These are phyloP conservation scores for Cepphus grylle DNA, from an alignment of 2,113 vertebrate species.

Conservation along the genomic window DNA sequence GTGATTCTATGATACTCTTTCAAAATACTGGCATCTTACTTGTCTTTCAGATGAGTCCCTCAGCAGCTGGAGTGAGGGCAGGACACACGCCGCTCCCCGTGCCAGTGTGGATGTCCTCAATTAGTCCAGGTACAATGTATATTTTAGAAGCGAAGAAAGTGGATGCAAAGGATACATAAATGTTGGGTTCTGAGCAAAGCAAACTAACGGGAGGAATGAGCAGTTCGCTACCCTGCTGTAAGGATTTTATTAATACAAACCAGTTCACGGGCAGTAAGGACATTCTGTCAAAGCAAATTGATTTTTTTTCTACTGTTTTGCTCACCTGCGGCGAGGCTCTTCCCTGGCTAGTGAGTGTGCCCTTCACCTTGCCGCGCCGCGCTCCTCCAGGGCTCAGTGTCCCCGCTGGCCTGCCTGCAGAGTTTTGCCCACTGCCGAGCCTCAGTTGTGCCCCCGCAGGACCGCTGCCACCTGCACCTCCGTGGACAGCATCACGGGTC, in stretches of 20 bases:
- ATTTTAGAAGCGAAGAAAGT: background rate
- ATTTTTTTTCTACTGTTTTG: background rate
- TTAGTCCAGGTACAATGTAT: background rate
- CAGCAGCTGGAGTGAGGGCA: background rate
- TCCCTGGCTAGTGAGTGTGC: accelerated
- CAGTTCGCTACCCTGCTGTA: background rate
- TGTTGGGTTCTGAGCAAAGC: background rate
- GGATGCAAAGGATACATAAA: background rate
- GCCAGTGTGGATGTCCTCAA: background rate
- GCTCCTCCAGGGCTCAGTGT: accelerated
- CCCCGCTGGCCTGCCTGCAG: background rate
- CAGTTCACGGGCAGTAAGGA: background rate
- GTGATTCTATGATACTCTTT: background rate
- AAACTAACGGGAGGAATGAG: background rate
- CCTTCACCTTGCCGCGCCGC: background rate
- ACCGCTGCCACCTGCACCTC: accelerated
- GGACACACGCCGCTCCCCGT: accelerated
- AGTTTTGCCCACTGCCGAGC: background rate
- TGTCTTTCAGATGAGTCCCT: background rate
- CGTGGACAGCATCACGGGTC: background rate
- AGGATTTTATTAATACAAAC: background rate
- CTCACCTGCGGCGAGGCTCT: background rate
- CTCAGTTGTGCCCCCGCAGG: accelerated
- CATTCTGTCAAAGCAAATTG: background rate
- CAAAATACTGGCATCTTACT: background rate